Evolutionary conservation across 2,113 vertebrate genomes (phyloP), one percentile per base, ranked within the genome.

Genomic region (Notothenia rossii): DNA sequence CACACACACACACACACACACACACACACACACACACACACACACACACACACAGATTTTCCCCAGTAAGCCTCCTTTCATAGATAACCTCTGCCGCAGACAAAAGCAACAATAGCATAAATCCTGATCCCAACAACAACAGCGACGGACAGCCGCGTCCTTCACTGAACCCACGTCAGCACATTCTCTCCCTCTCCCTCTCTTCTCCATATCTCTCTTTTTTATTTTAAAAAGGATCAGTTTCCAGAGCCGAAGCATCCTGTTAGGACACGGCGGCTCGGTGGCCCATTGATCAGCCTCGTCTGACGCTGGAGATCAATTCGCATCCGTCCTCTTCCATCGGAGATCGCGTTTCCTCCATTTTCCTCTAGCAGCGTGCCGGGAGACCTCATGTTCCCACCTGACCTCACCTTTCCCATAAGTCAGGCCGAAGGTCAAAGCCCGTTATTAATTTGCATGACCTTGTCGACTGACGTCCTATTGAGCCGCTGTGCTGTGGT

Each of bases 401-500:
- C 63, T 85, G 77, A 86, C 80, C 70, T 79, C 75, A 83, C 79
- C 66, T 82, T 83, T 84, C 69, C 82, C 71, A 70, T 70, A 86
- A 86, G 75, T 88, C 73, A 75, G 56, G 56, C 59, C n/a, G 20
- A 84, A 92, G 90, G 88, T 91, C 83, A 80, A 53, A 17, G 43
- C 55, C 43, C 73, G 65, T 84, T 81, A 88, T 92, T 86, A 79
- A 90, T 90, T 93, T 89, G 75, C 75, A 40, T 73, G 77, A 88
- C 91, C 87, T 91, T 76, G 86, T 83, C 54, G 67, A 73, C 75
- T 56, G 61, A 86, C 72, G 80, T 81, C 84, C 86, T 84, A 81
- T 86, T 79, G 81, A 89, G 79, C 65, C 2, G 10, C 45, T 20
- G 65, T 11, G 15, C 59, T 14, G 72, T 63, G 17, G 40, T 20